phyloP scores from a whole-genome alignment of 2,888 invertebrate genomes.

The Caenorhabditis uteleia region DNA sequence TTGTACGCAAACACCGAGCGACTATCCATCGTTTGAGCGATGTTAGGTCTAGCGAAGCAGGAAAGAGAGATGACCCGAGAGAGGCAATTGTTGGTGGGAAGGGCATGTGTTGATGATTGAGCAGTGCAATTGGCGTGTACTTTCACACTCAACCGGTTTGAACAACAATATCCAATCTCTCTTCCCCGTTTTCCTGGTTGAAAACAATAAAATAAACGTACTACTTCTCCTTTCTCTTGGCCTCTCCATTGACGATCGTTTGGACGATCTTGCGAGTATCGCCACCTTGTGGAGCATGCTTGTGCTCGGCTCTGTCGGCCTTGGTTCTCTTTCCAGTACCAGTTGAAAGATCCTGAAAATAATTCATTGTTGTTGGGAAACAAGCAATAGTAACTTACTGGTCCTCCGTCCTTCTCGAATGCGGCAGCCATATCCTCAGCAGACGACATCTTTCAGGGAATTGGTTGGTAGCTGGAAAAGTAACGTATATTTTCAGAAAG shows the following conservation, averaged over 20 bases:
- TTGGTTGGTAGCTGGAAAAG: not conserved
- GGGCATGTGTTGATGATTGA: no score
- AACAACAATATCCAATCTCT: no score
- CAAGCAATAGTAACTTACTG: conserved; percentile 36
- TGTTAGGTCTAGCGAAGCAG: no score
- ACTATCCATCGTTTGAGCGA: no score
- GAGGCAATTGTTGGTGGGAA: no score
- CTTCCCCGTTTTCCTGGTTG: no score
- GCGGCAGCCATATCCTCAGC: conserved; percentile 62
- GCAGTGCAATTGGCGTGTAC: no score
- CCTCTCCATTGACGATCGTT: conserved; percentile 63
- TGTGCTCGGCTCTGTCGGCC: conserved; percentile 64
- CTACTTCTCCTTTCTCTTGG: conserved; percentile 64
- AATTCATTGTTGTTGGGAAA: no score
- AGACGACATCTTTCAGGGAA: conserved; percentile 46
- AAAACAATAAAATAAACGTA: no score
- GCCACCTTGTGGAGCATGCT: conserved; percentile 59
- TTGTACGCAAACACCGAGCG: no score
- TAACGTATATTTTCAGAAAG: not conserved
- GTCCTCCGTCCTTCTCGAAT: conserved; percentile 60
- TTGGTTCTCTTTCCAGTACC: conserved; percentile 60
- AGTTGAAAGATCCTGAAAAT: conserved; percentile 40
- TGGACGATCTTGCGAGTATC: conserved; percentile 58
- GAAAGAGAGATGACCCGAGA: no score
- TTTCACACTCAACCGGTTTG: no score